Percentiles rank a stretch among this genome's conserved stretches.
These are phyloP conservation scores for Sylvilagus bachmani DNA, from an alignment of 2,113 vertebrate species.

Conservation along the genomic window DNA sequence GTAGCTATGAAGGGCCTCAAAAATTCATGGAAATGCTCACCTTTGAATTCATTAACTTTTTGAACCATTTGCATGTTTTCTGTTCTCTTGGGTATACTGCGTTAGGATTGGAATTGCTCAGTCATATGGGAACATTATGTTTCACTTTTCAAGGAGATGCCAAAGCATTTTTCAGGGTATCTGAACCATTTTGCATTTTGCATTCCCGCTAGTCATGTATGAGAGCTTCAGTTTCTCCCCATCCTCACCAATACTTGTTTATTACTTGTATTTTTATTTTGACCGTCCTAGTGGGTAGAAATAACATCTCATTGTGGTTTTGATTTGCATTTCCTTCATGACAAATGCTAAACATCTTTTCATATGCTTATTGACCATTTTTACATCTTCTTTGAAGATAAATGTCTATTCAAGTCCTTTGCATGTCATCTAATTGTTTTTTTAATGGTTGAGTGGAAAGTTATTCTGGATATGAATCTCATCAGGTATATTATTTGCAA, in stretches of 20 bases:
- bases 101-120: not conserved
- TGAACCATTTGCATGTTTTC: not conserved
- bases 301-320: not conserved
- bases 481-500: not conserved
- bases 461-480: not conserved
- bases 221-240: not conserved
- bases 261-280: not conserved
- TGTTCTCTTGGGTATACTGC: not conserved
- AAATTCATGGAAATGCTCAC: no score
- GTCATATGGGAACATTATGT: not conserved
- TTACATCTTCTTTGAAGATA: not conserved
- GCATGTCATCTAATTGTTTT: not conserved
- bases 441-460: not conserved
- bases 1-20: not conserved
- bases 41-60: no score
- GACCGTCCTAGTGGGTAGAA: not conserved
- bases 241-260: not conserved
- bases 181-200: not conserved
- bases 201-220: not conserved
- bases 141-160: slow-evolving; percentile 30
- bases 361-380: not conserved
- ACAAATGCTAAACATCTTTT: not conserved
- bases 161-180: not conserved
- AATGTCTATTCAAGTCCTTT: not conserved
- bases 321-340: slow-evolving; percentile 36